Conservation (phyloP, 2,113 vertebrate species). For the Colistium nudipinnis region DNA sequence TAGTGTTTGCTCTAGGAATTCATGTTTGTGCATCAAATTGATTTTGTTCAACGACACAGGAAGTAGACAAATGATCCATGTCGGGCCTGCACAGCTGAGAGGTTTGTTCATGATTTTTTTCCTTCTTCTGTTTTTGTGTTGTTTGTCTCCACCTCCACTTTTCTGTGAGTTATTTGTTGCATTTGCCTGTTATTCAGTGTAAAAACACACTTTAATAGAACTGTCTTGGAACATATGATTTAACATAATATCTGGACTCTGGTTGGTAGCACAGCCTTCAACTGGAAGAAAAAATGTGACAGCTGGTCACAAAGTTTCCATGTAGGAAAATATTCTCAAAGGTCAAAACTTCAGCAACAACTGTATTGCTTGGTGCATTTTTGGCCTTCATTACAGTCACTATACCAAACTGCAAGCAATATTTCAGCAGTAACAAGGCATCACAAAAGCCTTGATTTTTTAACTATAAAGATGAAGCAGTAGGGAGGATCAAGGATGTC, state of each 20-base stretch:
- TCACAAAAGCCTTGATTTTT: neutral
- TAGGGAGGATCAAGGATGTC: neutral
- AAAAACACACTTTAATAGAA: neutral
- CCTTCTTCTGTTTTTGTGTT: neutral
- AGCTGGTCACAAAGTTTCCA: slow-evolving; percentile 11
- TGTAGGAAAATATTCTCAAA: slow-evolving; percentile 1
- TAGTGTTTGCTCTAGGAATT: slow-evolving; percentile 51
- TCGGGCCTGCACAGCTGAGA: slow-evolving; percentile 14
- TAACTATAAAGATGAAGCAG: neutral
- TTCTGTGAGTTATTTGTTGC: neutral
- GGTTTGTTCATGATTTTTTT: slow-evolving; percentile 20
- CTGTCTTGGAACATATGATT: neutral
- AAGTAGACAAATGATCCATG: slow-evolving; percentile 43
- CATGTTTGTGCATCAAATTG: slow-evolving; percentile 48
- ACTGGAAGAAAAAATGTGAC: slow-evolving; percentile 19
- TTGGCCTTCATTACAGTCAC: too few species aligned
- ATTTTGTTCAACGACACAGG: slow-evolving; percentile 47
- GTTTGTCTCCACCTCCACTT: neutral
- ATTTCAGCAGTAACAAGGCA: too few species aligned
- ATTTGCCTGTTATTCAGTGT: neutral
- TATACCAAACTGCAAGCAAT: too few species aligned
- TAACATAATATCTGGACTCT: neutral
- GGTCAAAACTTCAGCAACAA: neutral
- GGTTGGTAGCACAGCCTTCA: neutral
- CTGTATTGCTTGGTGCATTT: too few species aligned